These are phyloP conservation scores for Drosophila meridionalis DNA, from an alignment of 2,888 invertebrate genomes.

Conservation along the genomic window DNA sequence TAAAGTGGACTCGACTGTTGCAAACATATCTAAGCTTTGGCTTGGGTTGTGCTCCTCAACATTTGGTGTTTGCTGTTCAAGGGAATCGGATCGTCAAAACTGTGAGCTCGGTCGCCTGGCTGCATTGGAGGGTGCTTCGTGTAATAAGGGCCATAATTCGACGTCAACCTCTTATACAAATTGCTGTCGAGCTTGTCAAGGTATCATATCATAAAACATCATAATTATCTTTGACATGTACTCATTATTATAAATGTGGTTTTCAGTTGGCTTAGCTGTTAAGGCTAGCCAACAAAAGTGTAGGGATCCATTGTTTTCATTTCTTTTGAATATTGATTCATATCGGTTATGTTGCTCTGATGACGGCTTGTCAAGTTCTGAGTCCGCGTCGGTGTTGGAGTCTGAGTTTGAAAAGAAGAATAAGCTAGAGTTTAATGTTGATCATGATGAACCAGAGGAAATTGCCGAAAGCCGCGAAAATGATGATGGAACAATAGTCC, in stretches of 20 bases:
- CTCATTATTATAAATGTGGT: background rate
- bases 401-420: background rate
- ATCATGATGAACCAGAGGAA: conserved; percentile 4
- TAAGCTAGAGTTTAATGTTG: background rate
- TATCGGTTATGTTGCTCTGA: conserved; percentile 87
- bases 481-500: conserved; percentile 66
- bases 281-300: conserved; percentile 86
- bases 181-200: conserved; percentile 88
- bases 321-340: conserved; percentile 86
- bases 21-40: conserved; percentile 86
- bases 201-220: background rate
- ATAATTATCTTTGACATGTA: background rate
- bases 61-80: conserved; percentile 88
- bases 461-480: conserved; percentile 14
- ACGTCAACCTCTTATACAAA: conserved; percentile 85
- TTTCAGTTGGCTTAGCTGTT: conserved; percentile 86
- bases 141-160: conserved; percentile 68
- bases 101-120: conserved; percentile 82
- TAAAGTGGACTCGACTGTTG: conserved; percentile 86
- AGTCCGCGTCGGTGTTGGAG: background rate
- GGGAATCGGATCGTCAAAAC: conserved; percentile 85
- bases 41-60: conserved; percentile 88
- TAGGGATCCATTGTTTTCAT: conserved; percentile 85
- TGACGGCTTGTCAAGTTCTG: conserved; percentile 12
- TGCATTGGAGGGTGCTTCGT: conserved; percentile 78